Base-by-base conservation (phyloP, 2,797 vertebrate species). In the Poecilia picta region DNA sequence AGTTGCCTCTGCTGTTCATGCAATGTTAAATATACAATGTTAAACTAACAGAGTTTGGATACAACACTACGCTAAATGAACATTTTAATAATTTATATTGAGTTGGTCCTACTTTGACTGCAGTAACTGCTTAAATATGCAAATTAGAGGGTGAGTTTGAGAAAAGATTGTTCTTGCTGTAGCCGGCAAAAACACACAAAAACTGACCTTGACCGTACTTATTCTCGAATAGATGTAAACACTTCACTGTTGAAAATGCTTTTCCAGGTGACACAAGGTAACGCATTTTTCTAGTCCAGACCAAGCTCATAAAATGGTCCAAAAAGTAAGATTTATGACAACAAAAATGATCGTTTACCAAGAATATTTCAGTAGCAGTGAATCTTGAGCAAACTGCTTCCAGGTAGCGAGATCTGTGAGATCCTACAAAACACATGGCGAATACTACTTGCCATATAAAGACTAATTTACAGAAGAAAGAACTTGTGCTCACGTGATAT, bases 21-120 rank as follows among this genome's bases (percentile, higher is more conserved):
- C 79, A 80, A 86, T 74, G 73, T 46, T 46, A 51, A 82, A 83
- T 81, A 85, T 84, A 36, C 73, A 87, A 84, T 71, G 70, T 84
- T 78, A 77, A 83, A 86, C 53, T 74, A 47, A 72, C 53, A 78
- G 25, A 28, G 39, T 2, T 23, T 33, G 49, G 72, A 39, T 53
- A 74, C 51, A 51, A 20, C 31, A 74, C 12, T 53, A 55, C 18
- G 20, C 39, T 74, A 25, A 74, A 74, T 74, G 6, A 41, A 25
- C 25, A 74, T 41, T 74, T 51, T 16, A 74, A 41, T 55, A 74
- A 53, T 74, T 55, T 36, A 25, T 36, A 7, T 53, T 51, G 33
- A 51, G 72, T 36, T 36, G 31, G 18, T 33, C 31, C 47, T 73
- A 53, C 47, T 74, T 18, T 43, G 23, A 41, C 47, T 25, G 72